A percentile compares a stretch with the other conserved stretches of the same genome.
phyloP scores from a whole-genome alignment of 2,888 invertebrate species.

The Tetragnatha montana region DNA sequence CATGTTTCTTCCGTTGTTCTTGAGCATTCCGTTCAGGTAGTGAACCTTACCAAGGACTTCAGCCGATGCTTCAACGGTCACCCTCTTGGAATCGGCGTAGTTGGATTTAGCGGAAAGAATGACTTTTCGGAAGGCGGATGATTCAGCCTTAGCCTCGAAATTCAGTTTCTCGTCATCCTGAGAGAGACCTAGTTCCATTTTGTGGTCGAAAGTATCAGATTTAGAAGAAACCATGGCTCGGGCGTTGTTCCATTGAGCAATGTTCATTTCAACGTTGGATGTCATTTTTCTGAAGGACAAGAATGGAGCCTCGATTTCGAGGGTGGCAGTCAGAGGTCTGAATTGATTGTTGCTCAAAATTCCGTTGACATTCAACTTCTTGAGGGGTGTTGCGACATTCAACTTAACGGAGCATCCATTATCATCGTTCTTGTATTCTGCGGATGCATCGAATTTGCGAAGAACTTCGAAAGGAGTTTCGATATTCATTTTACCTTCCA shows the following conservation, averaged over 20 bases:
- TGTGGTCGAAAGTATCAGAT: constrained; percentile 22
- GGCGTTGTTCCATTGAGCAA: constrained; percentile 7
- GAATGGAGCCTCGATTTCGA: constrained; percentile 63
- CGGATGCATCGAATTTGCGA: constrained; percentile 32
- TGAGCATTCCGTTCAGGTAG: constrained; percentile 38
- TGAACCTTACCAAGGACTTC: constrained; percentile 45
- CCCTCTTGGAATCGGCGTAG: constrained; percentile 2
- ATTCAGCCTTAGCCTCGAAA: constrained; percentile 32
- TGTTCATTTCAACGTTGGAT: constrained; percentile 25
- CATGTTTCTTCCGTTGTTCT: constrained; percentile 10
- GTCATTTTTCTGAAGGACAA: constrained; percentile 40
- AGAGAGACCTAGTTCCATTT: neutral
- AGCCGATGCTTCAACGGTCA: constrained; percentile 34
- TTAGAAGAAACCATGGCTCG: neutral
- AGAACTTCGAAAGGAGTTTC: constrained; percentile 52
- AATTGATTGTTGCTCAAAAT: constrained; percentile 53
- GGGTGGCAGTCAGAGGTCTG: constrained; percentile 38
- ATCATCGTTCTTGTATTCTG: constrained; percentile 50
- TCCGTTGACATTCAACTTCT: constrained; percentile 31
- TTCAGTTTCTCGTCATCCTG: constrained; percentile 22
- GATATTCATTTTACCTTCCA: constrained; percentile 45
- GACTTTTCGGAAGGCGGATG: constrained; percentile 19
- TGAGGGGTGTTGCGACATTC: constrained; percentile 32
- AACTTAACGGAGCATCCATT: constrained; percentile 10
- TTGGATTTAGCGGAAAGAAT: constrained; percentile 16